Percentiles rank a stretch among this genome's conserved stretches.
These are phyloP conservation scores for Strigamia crassipes DNA, from an alignment of 2,888 invertebrate genomes.

Conservation along the genomic window DNA sequence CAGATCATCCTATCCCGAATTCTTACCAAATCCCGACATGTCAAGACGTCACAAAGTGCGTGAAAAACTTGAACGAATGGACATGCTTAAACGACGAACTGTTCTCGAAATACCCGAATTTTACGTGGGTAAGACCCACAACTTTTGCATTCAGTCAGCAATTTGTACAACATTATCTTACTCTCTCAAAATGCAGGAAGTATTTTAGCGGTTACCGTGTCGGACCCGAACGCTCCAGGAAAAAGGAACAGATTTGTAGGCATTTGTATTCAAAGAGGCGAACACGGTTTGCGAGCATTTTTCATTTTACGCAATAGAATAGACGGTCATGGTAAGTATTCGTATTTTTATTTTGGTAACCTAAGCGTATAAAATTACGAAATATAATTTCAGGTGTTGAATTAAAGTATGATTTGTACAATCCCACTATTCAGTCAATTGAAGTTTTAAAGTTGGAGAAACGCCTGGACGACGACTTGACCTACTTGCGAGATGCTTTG, in stretches of 20 bases:
- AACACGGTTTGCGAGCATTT: conserved; percentile 79
- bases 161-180: neutral
- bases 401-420: conserved; percentile 85
- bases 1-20: conserved; percentile 82
- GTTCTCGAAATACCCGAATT: conserved; percentile 93
- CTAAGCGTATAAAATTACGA: neutral
- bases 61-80: conserved; percentile 86
- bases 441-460: conserved; percentile 91
- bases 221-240: conserved; percentile 82
- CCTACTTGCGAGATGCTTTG: conserved; percentile 86
- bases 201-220: conserved; percentile 82
- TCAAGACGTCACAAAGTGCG: conserved; percentile 76
- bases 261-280: conserved; percentile 86
- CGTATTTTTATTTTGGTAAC: too few species aligned
- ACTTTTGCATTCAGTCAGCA: conserved; percentile 25
- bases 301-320: conserved; percentile 92
- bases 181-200: conserved; percentile 67
- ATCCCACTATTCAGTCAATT: conserved; percentile 85
- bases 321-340: conserved; percentile 76
- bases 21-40: conserved; percentile 83
- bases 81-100: conserved; percentile 85
- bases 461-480: conserved; percentile 83
- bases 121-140: conserved; percentile 77
- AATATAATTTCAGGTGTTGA: conserved; percentile 64
- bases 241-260: conserved; percentile 88